phyloP scores from a whole-genome alignment of 2,113 vertebrate genomes.

The Mastomys coucha region DNA sequence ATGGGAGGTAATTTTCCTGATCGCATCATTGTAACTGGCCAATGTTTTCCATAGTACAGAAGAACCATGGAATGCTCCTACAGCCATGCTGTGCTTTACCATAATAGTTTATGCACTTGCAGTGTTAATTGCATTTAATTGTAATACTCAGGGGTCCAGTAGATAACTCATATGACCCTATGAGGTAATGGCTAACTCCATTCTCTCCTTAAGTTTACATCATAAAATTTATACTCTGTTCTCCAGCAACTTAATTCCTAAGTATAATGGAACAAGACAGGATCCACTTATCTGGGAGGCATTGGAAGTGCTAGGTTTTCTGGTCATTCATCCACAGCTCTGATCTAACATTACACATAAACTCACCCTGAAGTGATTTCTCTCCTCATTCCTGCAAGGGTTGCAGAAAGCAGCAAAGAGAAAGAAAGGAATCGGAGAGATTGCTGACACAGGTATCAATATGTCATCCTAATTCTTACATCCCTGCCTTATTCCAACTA shows the following conservation, averaged over 20 bases:
- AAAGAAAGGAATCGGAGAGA: conserved; percentile 66
- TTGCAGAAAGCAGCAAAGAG: conserved; percentile 69
- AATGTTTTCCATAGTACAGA: background rate
- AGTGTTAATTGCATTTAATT: background rate
- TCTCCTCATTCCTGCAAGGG: conserved; percentile 69
- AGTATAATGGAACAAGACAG: conserved; percentile 40
- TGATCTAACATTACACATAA: conserved; percentile 50
- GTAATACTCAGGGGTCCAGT: background rate
- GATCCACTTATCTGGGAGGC: conserved; percentile 13
- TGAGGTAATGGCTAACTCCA: conserved; percentile 5
- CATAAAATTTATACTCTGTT: conserved; percentile 34
- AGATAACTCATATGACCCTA: conserved; percentile 4
- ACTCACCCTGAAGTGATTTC: conserved; percentile 67
- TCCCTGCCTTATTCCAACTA: conserved; percentile 53
- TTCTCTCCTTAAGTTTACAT: background rate
- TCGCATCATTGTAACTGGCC: background rate
- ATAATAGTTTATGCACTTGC: conserved; percentile 5
- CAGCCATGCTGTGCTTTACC: background rate
- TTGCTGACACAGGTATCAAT: conserved; percentile 68
- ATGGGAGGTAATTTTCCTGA: conserved; percentile 26
- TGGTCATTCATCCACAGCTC: conserved; percentile 29
- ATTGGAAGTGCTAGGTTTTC: background rate
- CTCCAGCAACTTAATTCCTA: conserved; percentile 34
- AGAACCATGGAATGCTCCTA: background rate
- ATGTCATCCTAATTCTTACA: conserved; percentile 71